These are phyloP conservation scores for Nipponia nippon DNA, from an alignment of 2,113 vertebrate genomes.

Conservation along the genomic window DNA sequence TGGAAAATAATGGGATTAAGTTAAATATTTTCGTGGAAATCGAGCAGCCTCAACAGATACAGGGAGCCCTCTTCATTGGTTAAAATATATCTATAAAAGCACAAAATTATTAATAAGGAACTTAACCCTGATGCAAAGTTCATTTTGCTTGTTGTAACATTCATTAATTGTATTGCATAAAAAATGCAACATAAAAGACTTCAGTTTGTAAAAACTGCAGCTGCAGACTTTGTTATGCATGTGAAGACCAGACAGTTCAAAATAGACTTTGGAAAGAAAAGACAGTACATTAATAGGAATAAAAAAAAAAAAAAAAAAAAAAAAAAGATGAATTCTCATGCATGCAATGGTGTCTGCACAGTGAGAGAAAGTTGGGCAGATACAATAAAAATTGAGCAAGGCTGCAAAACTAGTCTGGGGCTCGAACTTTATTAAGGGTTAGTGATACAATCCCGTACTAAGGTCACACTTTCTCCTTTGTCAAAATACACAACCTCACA, in stretches of 20 bases:
- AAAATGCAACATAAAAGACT: neutral
- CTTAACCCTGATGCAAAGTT: neutral
- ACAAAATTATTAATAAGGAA: neutral
- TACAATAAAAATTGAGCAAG: neutral
- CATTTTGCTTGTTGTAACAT: neutral
- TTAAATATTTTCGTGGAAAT: neutral
- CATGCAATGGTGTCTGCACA: neutral
- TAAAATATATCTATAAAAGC: neutral
- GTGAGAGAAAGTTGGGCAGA: neutral
- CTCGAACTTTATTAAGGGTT: neutral
- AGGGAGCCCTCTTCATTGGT: neutral
- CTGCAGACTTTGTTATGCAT: neutral
- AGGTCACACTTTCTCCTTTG: neutral
- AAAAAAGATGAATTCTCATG: neutral
- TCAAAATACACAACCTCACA: neutral
- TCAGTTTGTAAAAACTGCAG: neutral
- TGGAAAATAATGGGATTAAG: neutral
- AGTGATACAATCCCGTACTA: rapidly evolving
- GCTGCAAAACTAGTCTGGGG: neutral
- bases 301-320: neutral
- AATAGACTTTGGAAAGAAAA: neutral
- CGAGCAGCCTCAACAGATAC: neutral
- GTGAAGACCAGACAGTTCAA: neutral
- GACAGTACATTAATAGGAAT: neutral
- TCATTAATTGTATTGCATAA: neutral